Conservation (phyloP, 2,797 vertebrate species). For the Graptemys geographica region DNA sequence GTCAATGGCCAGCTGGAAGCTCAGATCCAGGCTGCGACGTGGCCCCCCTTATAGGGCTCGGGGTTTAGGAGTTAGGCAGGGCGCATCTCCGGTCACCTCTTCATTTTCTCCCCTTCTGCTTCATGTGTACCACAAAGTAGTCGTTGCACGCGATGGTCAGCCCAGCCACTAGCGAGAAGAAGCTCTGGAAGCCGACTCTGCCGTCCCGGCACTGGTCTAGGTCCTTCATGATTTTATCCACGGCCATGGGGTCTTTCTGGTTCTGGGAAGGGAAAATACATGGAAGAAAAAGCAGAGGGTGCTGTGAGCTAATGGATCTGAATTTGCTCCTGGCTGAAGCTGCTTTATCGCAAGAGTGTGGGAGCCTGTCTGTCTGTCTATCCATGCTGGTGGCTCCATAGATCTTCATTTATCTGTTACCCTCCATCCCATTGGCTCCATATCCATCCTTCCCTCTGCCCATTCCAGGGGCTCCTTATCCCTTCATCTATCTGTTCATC, state of each 20-base stretch:
- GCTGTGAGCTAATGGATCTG: not conserved
- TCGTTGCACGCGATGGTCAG: conserved; percentile 86
- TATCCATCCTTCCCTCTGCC: no score
- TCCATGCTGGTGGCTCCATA: not conserved
- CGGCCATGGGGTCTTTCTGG: conserved; percentile 77
- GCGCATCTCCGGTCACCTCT: not conserved
- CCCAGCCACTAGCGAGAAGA: conserved; percentile 77
- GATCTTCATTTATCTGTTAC: not conserved
- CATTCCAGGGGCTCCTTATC: no score
- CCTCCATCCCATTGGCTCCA: no score
- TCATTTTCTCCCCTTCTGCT: conserved; percentile 76
- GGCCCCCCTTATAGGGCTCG: not conserved
- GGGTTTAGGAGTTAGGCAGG: not conserved
- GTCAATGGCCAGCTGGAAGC: not conserved
- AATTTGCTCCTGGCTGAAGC: not conserved
- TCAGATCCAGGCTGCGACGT: not conserved
- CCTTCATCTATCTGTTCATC: no score
- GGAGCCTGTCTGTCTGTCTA: not conserved
- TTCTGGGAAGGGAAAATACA: conserved; percentile 74
- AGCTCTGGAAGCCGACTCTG: conserved; percentile 85
- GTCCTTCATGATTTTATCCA: conserved; percentile 85
- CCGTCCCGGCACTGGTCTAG: conserved; percentile 85
- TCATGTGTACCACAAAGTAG: conserved; percentile 81
- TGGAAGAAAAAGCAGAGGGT: not conserved
- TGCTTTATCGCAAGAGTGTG: not conserved